A percentile compares a stretch with the other conserved stretches of the same genome.
Conservation (phyloP, 2,888 invertebrate species). For the Abrostola triplasia region DNA sequence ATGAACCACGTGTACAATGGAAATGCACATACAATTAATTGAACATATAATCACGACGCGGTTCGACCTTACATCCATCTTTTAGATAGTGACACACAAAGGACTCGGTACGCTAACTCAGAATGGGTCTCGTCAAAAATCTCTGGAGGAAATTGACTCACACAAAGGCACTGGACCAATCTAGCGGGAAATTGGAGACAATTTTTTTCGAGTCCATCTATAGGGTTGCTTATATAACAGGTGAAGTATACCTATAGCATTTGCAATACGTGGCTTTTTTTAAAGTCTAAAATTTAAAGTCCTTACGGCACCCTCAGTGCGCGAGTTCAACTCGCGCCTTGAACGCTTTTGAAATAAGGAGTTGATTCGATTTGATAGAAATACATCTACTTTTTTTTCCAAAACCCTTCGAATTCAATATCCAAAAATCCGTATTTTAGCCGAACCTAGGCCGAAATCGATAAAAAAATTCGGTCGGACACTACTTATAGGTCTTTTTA, state of each 20-base stretch:
- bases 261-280: not conserved
- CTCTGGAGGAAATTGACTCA: slow-evolving; percentile 70
- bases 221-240: slow-evolving; percentile 73
- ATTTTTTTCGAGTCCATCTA: slow-evolving; percentile 78
- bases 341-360: too few relatives aligned
- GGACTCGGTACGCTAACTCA: slow-evolving; percentile 20
- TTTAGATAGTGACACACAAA: slow-evolving; percentile 5
- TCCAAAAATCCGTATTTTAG: too few relatives aligned
- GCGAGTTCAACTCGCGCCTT: too few relatives aligned
- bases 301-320: too few relatives aligned
- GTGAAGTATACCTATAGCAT: slow-evolving; percentile 56
- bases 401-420: too few relatives aligned
- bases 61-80: slow-evolving; percentile 8
- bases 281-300: too few relatives aligned
- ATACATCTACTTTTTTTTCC: too few relatives aligned
- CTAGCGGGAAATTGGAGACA: slow-evolving; percentile 73
- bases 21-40: slow-evolving; percentile 54
- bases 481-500: too few relatives aligned
- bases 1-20: slow-evolving; percentile 43
- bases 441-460: too few relatives aligned
- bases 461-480: too few relatives aligned
- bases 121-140: slow-evolving; percentile 63
- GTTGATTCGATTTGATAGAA: too few relatives aligned
- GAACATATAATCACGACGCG: slow-evolving; percentile 43
- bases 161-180: slow-evolving; percentile 71